Evolutionary conservation across 2,797 vertebrate species (phyloP).

Genomic region (Knipowitschia caucasica): DNA sequence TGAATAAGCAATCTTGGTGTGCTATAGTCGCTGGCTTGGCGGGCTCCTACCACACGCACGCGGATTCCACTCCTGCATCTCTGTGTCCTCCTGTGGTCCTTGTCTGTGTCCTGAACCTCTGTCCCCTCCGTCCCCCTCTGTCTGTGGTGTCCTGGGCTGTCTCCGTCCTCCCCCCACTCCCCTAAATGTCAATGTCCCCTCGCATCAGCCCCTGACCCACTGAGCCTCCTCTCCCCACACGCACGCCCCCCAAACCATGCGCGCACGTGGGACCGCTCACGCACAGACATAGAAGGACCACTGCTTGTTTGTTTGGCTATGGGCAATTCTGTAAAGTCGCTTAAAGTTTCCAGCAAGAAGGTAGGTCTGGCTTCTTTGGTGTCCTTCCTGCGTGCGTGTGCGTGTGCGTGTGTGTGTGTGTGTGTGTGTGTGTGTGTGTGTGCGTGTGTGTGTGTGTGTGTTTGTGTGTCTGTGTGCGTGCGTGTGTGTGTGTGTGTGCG

Average conservation of each 20-base stretch:
- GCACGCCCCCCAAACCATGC: constrained; percentile 69
- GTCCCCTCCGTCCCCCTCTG: constrained; percentile 31
- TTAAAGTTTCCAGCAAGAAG: constrained; percentile 95
- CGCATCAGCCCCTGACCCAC: constrained; percentile 59
- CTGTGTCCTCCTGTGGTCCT: constrained; percentile 40
- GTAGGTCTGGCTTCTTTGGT: constrained; percentile 73
- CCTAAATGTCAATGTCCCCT: constrained; percentile 58
- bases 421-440: too few species aligned
- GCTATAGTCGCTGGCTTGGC: constrained; percentile 63
- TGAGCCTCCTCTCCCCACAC: constrained; percentile 55
- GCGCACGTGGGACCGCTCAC: constrained; percentile 47
- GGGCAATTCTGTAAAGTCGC: constrained; percentile 98
- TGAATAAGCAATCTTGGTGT: constrained; percentile 75
- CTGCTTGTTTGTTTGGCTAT: constrained; percentile 67
- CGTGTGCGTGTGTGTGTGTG: too few species aligned
- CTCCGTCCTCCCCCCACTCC: constrained; percentile 30
- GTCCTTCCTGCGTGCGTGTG: constrained; percentile 27
- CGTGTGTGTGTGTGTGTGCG: too few species aligned
- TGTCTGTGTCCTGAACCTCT: constrained; percentile 38
- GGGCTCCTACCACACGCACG: constrained; percentile 60
- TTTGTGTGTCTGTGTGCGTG: too few species aligned
- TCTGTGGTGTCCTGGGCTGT: constrained; percentile 34
- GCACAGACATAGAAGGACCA: constrained; percentile 61
- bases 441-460: too few species aligned
- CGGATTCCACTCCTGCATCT: constrained; percentile 46